Base-by-base conservation (phyloP, 2,113 vertebrate species). In the Nettapus auritus region DNA sequence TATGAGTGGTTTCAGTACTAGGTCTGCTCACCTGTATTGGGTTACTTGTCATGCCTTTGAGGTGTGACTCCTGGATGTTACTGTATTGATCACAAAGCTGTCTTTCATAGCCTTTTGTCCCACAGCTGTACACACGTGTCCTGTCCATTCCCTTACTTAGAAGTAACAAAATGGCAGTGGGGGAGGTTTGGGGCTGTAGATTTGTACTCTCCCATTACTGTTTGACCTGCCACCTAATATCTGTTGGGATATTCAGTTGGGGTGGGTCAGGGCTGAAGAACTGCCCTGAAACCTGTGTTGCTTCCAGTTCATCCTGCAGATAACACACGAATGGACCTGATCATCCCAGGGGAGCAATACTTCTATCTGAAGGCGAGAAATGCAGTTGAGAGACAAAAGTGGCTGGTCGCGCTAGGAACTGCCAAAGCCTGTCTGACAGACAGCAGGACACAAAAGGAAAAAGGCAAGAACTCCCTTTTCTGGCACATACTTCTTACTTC, bases 381-480 rank as follows among this genome's bases (percentile, higher is more conserved):
- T 77, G 99, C 99, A 83, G 98, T 99, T 59, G 99, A 99, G 96
- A 98, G 99, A 93, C 99, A 99, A 82, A 99, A 99, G 95, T 99
- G 99, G 99, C 96, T 99, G 90, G 99, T 99, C 89, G 99, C 99
- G 2, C 98, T 99, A 86, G 99, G 99, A 75, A 99, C 99, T 46
- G 99, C 99, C 77, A 99, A 99, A 97, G 99, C 99, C 90, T 99
- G 99, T 78, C 98, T 99, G 79, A 99, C 99, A 8, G 99, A 99
- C 94, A 99, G 99, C 97, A 97, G 99, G 90, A 99, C 99, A 22
- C 99, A 98, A 96, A 99, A 98, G 96, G 99, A 99, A 96, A 99
- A 99, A 97, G 99, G 99, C 97, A 98, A 98, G 97, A 93, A 76
- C 7, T 38, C 17, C 5, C 28, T 52, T 96, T 40, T 94, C 44